Conservation (phyloP, 1,140 invertebrate genomes). For the Ceratoteleas bidentatus region DNA sequence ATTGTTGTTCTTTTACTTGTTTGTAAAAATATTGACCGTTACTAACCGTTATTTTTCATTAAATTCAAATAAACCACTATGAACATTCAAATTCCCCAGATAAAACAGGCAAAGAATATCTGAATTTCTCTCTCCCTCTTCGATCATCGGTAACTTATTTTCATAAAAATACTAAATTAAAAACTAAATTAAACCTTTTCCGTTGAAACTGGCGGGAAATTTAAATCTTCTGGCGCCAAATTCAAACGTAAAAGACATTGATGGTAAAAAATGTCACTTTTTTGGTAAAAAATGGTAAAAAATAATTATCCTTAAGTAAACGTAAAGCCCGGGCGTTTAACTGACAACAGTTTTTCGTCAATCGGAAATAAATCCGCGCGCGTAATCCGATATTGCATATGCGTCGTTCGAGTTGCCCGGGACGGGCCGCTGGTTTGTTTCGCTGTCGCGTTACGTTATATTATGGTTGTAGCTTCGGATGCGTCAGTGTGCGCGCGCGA, state of each 20-base stretch:
- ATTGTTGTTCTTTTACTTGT: too few relatives aligned
- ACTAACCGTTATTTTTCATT: too few relatives aligned
- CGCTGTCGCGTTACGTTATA: background rate
- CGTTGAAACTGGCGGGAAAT: background rate
- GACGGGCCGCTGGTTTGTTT: conserved; percentile 27
- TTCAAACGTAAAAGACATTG: background rate
- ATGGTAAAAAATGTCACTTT: background rate
- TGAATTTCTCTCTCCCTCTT: too few relatives aligned
- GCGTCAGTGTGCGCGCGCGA: conserved; percentile 3
- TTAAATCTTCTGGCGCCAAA: background rate
- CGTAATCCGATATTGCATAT: conserved; percentile 50
- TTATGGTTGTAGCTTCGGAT: background rate
- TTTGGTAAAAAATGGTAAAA: background rate
- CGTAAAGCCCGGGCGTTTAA: conserved; percentile 1
- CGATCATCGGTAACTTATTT: too few relatives aligned
- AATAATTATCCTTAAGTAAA: conserved; percentile 19
- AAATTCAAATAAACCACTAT: too few relatives aligned
- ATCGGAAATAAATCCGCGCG: conserved; percentile 34
- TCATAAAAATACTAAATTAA: too few relatives aligned
- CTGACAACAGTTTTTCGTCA: conserved; percentile 16
- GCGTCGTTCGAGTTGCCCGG: conserved; percentile 12
- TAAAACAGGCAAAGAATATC: too few relatives aligned
- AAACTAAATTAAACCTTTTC: too few relatives aligned
- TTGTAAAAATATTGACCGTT: too few relatives aligned
- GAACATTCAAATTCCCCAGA: too few relatives aligned